Percentiles rank a stretch among this genome's conserved stretches.
Evolutionary conservation across 2,888 invertebrate genomes (phyloP).

Genomic region (Synanthedon andrenaeformis): DNA sequence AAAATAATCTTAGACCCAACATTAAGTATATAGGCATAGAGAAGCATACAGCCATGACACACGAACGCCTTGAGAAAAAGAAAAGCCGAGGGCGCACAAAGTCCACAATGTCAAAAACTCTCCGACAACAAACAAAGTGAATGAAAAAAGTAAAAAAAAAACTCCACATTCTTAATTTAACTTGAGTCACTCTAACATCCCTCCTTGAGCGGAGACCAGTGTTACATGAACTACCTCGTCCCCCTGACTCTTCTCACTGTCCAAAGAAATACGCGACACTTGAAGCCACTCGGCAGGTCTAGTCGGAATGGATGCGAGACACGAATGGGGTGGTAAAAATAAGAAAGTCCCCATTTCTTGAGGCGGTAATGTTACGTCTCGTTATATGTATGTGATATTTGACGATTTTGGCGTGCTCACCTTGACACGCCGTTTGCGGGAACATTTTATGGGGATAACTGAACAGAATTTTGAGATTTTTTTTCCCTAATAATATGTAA

Average conservation of each 20-base stretch:
- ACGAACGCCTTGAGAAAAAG: constrained; percentile 57
- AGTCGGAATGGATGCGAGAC: constrained; percentile 35
- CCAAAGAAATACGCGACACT: constrained; percentile 9
- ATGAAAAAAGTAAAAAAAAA: constrained; percentile 43
- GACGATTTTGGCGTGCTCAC: constrained; percentile 41
- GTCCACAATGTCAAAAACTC: constrained; percentile 68
- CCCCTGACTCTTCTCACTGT: constrained; percentile 1
- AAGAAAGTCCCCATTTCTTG: constrained; percentile 56
- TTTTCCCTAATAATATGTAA: too few relatives aligned
- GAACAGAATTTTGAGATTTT: constrained; percentile 7
- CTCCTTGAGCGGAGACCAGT: constrained; percentile 37
- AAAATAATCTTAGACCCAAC: constrained; percentile 24
- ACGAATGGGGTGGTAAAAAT: constrained; percentile 42
- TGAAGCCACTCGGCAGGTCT: constrained; percentile 21
- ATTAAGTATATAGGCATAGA: constrained; percentile 25
- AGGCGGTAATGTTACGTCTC: constrained; percentile 36
- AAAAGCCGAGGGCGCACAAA: constrained; percentile 40
- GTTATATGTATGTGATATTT: constrained; percentile 50
- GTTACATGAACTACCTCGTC: constrained; percentile 16
- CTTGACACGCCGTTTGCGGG: constrained; percentile 62
- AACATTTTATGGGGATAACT: constrained; percentile 32
- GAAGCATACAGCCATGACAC: constrained; percentile 46
- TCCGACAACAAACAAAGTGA: constrained; percentile 63
- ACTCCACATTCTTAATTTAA: constrained; percentile 71
- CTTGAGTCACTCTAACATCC: constrained; percentile 68